phyloP scores from a whole-genome alignment of 2,888 invertebrate species.

The Cantharis rustica region DNA sequence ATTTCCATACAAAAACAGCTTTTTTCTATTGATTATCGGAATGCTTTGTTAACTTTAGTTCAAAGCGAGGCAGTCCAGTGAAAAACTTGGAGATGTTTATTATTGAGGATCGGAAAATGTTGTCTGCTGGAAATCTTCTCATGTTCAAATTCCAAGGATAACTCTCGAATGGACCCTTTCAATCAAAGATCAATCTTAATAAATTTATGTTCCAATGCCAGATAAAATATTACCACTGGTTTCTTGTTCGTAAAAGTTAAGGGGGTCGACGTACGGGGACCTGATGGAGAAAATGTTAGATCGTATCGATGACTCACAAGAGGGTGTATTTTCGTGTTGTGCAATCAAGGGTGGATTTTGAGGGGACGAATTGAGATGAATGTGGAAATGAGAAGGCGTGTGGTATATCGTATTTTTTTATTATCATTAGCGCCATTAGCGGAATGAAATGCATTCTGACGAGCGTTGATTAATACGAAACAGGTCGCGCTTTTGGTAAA shows the following conservation, averaged over 20 bases:
- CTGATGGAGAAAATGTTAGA: not conserved
- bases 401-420: not conserved
- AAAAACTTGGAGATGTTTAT: not conserved
- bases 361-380: not conserved
- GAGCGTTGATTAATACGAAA: not conserved
- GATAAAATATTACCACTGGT: not conserved
- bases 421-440: not conserved
- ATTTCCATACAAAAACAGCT: not conserved
- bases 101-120: not conserved
- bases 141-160: not conserved
- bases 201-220: not conserved
- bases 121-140: not conserved
- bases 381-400: not conserved
- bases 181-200: not conserved
- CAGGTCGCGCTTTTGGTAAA: not conserved
- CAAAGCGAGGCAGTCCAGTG: not conserved
- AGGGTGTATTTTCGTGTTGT: constrained; percentile 18
- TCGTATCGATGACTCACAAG: constrained; percentile 25
- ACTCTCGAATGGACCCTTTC: not conserved
- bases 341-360: constrained; percentile 10
- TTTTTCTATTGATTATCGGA: not conserved
- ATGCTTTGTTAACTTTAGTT: not conserved
- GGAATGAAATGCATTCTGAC: not conserved
- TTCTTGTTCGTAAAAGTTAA: not conserved
- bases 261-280: not conserved